Base-by-base conservation (phyloP, 30 jellyfish, hydroid and myxozoan genomes). In the Aurelia sp. region DNA sequence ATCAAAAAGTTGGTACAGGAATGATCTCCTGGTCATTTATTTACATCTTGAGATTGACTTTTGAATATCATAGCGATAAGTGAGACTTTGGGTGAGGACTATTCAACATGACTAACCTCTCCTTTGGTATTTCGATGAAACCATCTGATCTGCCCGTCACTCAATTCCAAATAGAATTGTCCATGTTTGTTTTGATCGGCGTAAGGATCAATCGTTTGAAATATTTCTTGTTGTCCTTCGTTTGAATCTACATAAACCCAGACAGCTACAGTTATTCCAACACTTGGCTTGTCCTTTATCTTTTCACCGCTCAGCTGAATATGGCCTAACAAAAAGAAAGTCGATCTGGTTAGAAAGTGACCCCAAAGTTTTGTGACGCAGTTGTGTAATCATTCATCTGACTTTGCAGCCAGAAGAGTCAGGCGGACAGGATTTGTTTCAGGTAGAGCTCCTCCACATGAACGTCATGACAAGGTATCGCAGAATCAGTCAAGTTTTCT, bases 171-270 rank as follows among this genome's bases (percentile, higher is more conserved):
- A 69, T 92, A 92, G 73, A 86, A 92, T 86, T 86, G 94, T n/a
- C 98, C 98, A 61, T 92, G 98, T 92, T 78, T 92, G 74, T 92
- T 92, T 21, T 86, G 96, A 6, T 78, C 85, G 1, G 96, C 92
- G 55, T 86, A 78, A 31, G 98, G 93, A 72, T 92, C 95, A 71
- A 92, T 84, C 6, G 98, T 92, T 68, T 92, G 98, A 60, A 92
- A 92, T 17, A 92, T 63, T 69, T 92, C 98, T 82, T 92, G 98
- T 65, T 92, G 98, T 35, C 98, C 98, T 48, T 80, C 95, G 44
- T 74, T 74, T 13, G 96, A 60, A 67, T 92, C 98, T 73, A 86
- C 86, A 61, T 92, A 86, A 4, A 92, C 95, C 98, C 98, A 92
- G 4, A 92, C 91, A 20, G 96, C 94, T 0, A 92, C 71, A 2